Base-by-base conservation (phyloP, 1,140 invertebrate genomes). In the Drosophila triauraria region DNA sequence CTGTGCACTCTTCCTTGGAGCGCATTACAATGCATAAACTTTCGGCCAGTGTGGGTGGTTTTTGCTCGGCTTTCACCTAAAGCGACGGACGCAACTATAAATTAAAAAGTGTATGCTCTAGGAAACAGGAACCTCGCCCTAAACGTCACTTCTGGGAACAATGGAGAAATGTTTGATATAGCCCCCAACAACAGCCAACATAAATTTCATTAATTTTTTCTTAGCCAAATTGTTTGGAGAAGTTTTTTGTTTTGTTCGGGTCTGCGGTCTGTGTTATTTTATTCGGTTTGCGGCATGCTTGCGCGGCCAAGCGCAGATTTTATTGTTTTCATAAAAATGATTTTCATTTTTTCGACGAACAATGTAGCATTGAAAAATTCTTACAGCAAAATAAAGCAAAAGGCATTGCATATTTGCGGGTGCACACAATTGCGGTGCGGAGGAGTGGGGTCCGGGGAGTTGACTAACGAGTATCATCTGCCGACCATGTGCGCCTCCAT, bases 151-250 rank as follows among this genome's bases (percentile, higher is more conserved):
- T 56, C n/a, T 46, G 75, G 47, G 48, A 80, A 84, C 81, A 86
- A 87, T 87, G 51, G 35, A 53, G 35, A 53, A 68, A 56, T 78
- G 38, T 68, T 82, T 86, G 47, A 44, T 80, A 74, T 62, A 61
- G 35, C 56, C 23, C 20, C 30, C 50, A 17, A 35, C n/a, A 51
- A 6, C 32, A 53, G 48, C 54, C 17, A 79, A 68, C 62, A 67
- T 67, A 88, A 86, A 86, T 87, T 87, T 79, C 84, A 84, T 87
- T 87, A 88, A 87, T 78, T 88, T 77, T 78, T 50, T 46, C 63
- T 32, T 38, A 50, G 42, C 57, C 53, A 80, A 88, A 75, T 78
- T 84, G 80, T 80, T 83, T 60, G 44, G 25, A 46, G 25, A 78
- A 69, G 40, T 78, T 74, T 71, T 68, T 65, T 62, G 25, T 51